Conservation (phyloP, 2,888 invertebrate genomes). For the Dermolepida albohirtum region DNA sequence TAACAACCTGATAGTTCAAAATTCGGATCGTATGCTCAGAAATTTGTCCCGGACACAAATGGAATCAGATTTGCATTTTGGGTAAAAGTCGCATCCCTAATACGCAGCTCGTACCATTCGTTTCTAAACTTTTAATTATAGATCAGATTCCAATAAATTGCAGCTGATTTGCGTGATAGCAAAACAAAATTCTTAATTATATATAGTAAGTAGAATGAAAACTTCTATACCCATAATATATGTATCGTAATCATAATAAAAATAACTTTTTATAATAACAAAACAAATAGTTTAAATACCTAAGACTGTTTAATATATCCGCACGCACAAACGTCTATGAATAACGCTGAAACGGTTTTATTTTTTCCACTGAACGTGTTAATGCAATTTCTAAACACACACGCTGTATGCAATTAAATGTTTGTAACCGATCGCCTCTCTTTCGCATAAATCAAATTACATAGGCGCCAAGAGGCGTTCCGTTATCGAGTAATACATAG, state of each 20-base stretch:
- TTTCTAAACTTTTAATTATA: no score
- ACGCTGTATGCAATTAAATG: constrained; percentile 18
- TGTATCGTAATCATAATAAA: no score
- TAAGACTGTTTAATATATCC: no score
- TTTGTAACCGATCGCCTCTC: constrained; percentile 10
- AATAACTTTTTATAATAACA: no score
- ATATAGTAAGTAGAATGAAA: background rate
- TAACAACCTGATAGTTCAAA: no score
- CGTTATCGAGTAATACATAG: constrained; percentile 23
- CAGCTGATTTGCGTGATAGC: background rate
- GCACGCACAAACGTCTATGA: background rate
- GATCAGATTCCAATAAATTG: background rate
- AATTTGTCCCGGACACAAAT: no score
- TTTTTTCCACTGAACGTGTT: background rate
- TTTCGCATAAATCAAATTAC: constrained; percentile 16
- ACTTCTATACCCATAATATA: no score
- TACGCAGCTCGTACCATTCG: no score
- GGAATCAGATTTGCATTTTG: no score
- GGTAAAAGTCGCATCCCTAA: no score
- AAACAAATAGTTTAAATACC: no score
- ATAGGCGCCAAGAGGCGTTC: constrained; percentile 28
- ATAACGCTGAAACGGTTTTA: background rate
- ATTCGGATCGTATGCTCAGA: no score
- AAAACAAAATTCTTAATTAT: background rate
- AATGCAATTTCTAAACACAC: constrained; percentile 24